A percentile compares a stretch with the other conserved stretches of the same genome.
These are phyloP conservation scores for Eupithecia exiguata DNA, from an alignment of 2,888 invertebrate species.

Conservation along the genomic window DNA sequence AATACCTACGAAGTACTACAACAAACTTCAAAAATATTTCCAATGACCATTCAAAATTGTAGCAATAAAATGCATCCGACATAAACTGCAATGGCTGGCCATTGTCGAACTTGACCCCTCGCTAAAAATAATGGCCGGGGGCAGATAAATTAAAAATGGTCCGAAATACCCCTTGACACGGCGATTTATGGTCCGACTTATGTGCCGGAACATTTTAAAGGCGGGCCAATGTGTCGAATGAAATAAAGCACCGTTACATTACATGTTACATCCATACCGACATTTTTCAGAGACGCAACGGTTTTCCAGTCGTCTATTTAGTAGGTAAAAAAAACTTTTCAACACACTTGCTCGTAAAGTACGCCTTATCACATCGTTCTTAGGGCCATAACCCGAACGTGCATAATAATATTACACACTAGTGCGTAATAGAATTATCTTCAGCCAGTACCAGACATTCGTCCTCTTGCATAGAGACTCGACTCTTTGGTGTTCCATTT, in stretches of 20 bases:
- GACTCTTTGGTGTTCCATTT: no score
- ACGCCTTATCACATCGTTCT: no score
- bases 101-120: slow-evolving; percentile 79
- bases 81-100: slow-evolving; percentile 61
- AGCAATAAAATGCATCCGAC: slow-evolving; percentile 76
- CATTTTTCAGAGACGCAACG: slow-evolving; percentile 17
- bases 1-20: neutral
- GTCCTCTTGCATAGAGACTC: no score
- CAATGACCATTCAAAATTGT: slow-evolving; percentile 57
- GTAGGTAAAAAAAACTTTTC: no score
- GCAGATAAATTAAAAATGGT: slow-evolving; percentile 83
- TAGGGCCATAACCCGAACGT: no score
- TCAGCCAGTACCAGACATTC: no score
- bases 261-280: slow-evolving; percentile 23
- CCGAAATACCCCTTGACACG: slow-evolving; percentile 80
- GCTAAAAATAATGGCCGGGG: slow-evolving; percentile 78
- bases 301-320: slow-evolving; percentile 4
- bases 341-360: no score
- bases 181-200: slow-evolving; percentile 61
- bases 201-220: slow-evolving; percentile 54
- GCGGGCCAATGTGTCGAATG: slow-evolving; percentile 47
- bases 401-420: no score
- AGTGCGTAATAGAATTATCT: no score
- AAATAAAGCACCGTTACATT: slow-evolving; percentile 35
- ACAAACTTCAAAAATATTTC: slow-evolving; percentile 6